Base-by-base conservation (phyloP, 2,113 vertebrate genomes). In the Burhinus oedicnemus region DNA sequence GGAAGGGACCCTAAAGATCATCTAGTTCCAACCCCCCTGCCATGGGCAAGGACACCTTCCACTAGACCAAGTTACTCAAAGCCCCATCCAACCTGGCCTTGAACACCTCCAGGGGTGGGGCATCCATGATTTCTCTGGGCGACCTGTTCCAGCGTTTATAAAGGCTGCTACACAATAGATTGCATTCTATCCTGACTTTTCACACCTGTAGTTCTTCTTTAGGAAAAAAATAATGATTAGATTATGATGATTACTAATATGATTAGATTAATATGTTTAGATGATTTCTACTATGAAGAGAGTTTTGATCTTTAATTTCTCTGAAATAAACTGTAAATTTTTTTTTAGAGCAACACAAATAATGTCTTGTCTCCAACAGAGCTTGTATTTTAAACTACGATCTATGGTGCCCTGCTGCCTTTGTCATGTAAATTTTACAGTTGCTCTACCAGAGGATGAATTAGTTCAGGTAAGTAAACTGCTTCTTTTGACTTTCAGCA, bases 371-470 rank as follows among this genome's bases (percentile, higher is more conserved):
- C 6, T 97, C 92, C 30, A 95, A 36, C 97, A 99, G 99, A 99
- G 99, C 96, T 98, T 99, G 68, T 99, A 99, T 97, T 99, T 99
- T 97, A 99, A 99, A 95, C 98, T 99, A 47, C 99, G 99, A 8
- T 99, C 99, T 15, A 99, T 99, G 99, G 98, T 99, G 66, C 99
- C 99, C 64, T 99, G 99, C 98, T 99, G 99, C 89, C 98, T 99
- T 55, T 99, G 99, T 98, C 99, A 99, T 87, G 98, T 99, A 18
- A 99, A 99, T 97, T 99, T 99, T 88, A 99, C 99, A 25, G 99
- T 99, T 21, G 99, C 99, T 36, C 98, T 99, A 64, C 99, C 99
- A 77, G 99, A 99, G 94, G 99, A 99, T 96, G 99, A 99, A 91
- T 98, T 99, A 96, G 99, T 99, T 97, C 99, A 99, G 98, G 99